Evolutionary conservation across 2,113 vertebrate genomes (phyloP).

Genomic region (Octodon degus): DNA sequence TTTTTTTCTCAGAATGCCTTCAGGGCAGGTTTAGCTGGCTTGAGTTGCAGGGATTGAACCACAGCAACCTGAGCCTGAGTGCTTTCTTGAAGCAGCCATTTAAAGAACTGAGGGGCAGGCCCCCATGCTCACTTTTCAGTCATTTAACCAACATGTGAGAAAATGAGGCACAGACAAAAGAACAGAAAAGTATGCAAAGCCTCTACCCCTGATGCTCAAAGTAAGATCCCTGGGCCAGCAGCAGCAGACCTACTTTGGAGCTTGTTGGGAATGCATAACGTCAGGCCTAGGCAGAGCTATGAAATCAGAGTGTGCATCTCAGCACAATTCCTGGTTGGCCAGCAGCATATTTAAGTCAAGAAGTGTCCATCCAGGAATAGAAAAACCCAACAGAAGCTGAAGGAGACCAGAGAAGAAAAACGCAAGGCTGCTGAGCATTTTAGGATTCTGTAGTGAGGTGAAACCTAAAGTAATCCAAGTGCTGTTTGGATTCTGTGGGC

Average conservation of each 20-base stretch:
- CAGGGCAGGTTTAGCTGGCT: no score
- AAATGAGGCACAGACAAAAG: background rate
- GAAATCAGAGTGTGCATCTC: background rate
- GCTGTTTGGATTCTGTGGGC: background rate
- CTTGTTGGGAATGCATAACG: background rate
- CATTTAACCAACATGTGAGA: background rate
- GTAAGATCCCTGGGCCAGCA: background rate
- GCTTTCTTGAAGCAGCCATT: no score
- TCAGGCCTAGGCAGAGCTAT: background rate
- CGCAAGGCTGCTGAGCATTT: background rate
- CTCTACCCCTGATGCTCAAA: background rate
- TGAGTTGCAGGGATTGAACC: no score
- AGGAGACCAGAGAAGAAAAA: background rate
- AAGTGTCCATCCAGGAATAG: background rate
- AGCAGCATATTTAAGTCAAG: background rate
- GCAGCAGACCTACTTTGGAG: background rate
- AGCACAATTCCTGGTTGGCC: background rate
- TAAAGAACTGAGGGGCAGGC: no score
- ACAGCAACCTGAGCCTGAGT: no score
- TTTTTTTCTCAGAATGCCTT: no score
- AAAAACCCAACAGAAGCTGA: background rate
- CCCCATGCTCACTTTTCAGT: background rate
- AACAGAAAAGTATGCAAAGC: background rate
- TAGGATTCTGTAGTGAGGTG: background rate
- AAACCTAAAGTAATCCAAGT: background rate